Percentiles rank a stretch among this genome's conserved stretches.
Conservation (phyloP, 2,888 invertebrate species). For the Troides oblongomaculatus region DNA sequence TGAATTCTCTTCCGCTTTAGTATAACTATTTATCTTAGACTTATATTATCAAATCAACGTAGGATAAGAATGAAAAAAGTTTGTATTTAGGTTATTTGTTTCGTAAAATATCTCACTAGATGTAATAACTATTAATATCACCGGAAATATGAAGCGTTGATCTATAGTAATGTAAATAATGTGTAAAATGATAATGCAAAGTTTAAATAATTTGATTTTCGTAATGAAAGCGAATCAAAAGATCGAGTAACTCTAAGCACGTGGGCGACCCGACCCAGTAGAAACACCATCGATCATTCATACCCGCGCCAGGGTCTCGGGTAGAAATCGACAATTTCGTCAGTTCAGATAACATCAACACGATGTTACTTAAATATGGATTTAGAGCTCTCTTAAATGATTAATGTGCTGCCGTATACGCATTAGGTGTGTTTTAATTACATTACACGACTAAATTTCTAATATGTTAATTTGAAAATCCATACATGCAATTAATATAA, state of each 20-base stretch:
- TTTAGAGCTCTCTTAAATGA: slow-evolving; percentile 23
- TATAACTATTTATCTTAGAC: too few species aligned
- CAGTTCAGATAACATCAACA: slow-evolving; percentile 18
- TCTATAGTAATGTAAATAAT: neutral
- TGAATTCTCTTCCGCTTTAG: too few species aligned
- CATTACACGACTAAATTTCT: slow-evolving; percentile 4
- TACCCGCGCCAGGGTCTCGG: slow-evolving; percentile 16
- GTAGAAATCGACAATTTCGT: slow-evolving; percentile 30
- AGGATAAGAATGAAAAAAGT: too few species aligned
- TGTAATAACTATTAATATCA: too few species aligned
- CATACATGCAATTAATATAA: too few species aligned
- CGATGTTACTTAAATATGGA: slow-evolving; percentile 20
- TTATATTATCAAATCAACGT: too few species aligned
- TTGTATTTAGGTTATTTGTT: too few species aligned
- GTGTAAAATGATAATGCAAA: neutral
- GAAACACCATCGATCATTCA: slow-evolving; percentile 27
- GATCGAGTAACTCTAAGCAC: slow-evolving; percentile 9
- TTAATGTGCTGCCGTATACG: slow-evolving; percentile 18
- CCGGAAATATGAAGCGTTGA: too few species aligned
- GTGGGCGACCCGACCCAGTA: slow-evolving; percentile 29
- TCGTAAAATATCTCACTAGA: too few species aligned
- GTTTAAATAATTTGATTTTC: neutral
- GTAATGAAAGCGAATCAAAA: slow-evolving; percentile 5
- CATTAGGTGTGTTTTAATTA: slow-evolving; percentile 9
- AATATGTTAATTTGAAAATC: too few species aligned